Base-by-base conservation (phyloP, 2,113 vertebrate species). In the Epinephelus lanceolatus region DNA sequence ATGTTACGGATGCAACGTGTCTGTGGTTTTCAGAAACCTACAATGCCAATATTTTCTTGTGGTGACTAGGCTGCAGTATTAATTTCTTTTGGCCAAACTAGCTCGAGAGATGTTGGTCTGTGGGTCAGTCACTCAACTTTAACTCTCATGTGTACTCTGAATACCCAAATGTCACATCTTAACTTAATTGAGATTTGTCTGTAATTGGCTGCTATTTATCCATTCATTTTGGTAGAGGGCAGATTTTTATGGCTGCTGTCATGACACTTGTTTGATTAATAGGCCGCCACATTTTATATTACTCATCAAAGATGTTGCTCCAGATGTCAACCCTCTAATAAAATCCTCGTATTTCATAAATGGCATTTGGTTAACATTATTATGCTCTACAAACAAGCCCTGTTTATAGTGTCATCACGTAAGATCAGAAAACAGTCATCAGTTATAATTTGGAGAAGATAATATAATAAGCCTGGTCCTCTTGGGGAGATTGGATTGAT, bases 401-500 rank as follows among this genome's bases (percentile, higher is more conserved):
- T 10, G 45, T 76, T 76, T 53, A 74, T 25, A 30, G 27, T 33
- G 65, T 66, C 55, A 9, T 76, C 73, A 61, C 30, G 13, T 27
- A 11, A 55, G 10, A 66, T 80, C 27, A 60, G 71, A 75, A 76
- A 70, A 75, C 18, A 60, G n/a, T 69, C 59, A 83, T 85, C 76
- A 61, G 62, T 81, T 79, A 81, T 78, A 9, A 52, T 67, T 80
- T 10, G 55, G 23, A 72, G 6, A 18, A 55, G 55, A 72, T 70
- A 57, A 37, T 30, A 55, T 57, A 78, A 76, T 37, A 70, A 17
- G 51, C 59, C 21, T 37, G 23, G 13, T 73, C 37, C 61, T 86
- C 78, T 52, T 7, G 45, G 71, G 18, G 14, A 59, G 69, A 71
- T 81, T 75, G 10, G 12, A 87, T 77, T 74, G 71, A 88, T 72